Conservation (phyloP, 1,140 invertebrate genomes). For the Xylocopa sonorina region DNA sequence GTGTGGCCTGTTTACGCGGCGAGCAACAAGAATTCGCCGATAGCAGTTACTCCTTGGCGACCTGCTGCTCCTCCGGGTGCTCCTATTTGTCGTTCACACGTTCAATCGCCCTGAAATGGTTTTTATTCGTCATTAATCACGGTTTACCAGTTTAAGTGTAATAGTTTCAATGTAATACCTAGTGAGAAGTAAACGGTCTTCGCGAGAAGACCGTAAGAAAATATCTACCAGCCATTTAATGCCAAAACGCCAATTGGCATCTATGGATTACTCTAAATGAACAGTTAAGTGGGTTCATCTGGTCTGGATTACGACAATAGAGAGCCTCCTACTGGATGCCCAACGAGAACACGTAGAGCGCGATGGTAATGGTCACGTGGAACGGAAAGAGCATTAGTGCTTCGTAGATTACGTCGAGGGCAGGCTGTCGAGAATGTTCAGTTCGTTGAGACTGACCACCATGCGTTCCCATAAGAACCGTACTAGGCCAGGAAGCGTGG, state of each 20-base stretch:
- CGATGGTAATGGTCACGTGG: neutral
- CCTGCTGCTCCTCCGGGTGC: neutral
- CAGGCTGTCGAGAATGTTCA: slow-evolving; percentile 74
- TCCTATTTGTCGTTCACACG: no score
- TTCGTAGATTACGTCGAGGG: neutral
- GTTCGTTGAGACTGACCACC: slow-evolving; percentile 77
- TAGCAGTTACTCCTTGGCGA: neutral
- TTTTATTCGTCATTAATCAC: no score
- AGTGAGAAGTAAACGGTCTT: neutral
- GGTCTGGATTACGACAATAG: neutral
- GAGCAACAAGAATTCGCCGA: slow-evolving; percentile 45
- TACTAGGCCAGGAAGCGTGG: slow-evolving; percentile 78
- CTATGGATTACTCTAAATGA: neutral
- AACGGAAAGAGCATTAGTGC: neutral
- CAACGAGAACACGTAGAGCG: neutral
- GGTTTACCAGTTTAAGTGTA: no score
- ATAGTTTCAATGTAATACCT: neutral
- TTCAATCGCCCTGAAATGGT: neutral
- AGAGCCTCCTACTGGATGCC: neutral
- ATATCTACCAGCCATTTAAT: no score
- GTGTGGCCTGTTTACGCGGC: slow-evolving; percentile 47
- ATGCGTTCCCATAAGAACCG: slow-evolving; percentile 80
- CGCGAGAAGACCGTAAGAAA: neutral
- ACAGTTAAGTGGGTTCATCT: no score
- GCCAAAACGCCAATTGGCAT: no score